A percentile compares a stretch with the other conserved stretches of the same genome.
Conservation (phyloP, 2,888 invertebrate species). For the Lamellibrachia columna region DNA sequence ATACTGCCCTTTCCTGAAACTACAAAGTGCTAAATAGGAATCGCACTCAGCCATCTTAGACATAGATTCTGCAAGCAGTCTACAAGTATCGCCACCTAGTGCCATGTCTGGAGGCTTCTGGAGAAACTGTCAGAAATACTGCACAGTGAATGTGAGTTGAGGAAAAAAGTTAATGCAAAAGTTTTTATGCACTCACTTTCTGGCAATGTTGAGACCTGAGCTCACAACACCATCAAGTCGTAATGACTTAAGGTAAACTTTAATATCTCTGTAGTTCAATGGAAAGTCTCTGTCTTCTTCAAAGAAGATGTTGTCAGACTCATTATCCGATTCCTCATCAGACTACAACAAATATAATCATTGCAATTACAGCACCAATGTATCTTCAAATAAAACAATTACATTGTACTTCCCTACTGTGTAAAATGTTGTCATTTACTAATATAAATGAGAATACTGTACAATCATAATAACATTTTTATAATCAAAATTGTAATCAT, state of each 20-base stretch:
- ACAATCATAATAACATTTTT: too few species aligned
- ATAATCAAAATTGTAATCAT: too few species aligned
- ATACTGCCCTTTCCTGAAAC: not conserved
- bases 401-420: too few species aligned
- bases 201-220: conserved; percentile 36
- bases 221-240: conserved; percentile 72
- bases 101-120: not conserved
- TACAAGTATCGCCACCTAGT: not conserved
- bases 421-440: too few species aligned
- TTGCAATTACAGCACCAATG: not conserved
- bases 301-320: conserved; percentile 30
- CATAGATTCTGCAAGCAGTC: not conserved
- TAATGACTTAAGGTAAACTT: conserved; percentile 74
- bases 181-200: conserved; percentile 30
- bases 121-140: not conserved
- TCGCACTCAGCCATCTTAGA: not conserved
- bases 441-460: too few species aligned
- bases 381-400: not conserved
- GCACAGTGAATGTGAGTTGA: not conserved
- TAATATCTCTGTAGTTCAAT: conserved; percentile 75
- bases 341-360: not conserved
- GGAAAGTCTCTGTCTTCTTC: conserved; percentile 66
- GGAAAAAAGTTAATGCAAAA: not conserved
- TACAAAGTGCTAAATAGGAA: not conserved
- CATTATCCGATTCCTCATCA: conserved; percentile 27